A percentile compares a stretch with the other conserved stretches of the same genome.
These are phyloP conservation scores for Lycocerus yunnanus DNA, from an alignment of 2,888 invertebrate species.

Conservation along the genomic window DNA sequence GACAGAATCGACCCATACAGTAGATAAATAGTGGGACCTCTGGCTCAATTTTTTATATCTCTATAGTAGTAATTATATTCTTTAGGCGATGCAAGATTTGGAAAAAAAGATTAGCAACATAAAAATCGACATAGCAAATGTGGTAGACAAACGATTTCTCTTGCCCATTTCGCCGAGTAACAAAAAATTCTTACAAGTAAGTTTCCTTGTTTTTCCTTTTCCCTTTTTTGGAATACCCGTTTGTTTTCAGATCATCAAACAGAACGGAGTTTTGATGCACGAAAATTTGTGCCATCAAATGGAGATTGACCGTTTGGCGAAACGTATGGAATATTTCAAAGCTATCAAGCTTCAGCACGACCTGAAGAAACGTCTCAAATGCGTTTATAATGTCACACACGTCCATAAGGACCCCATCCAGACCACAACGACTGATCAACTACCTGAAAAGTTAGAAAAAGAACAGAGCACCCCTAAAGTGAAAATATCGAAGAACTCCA, in stretches of 20 bases:
- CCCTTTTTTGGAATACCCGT: not conserved
- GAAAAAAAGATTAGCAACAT: constrained; percentile 46
- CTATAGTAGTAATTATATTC: too few relatives aligned
- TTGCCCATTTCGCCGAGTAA: constrained; percentile 50
- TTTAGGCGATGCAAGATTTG: constrained; percentile 47
- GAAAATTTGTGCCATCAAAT: constrained; percentile 53
- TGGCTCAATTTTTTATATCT: too few relatives aligned
- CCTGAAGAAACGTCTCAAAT: constrained; percentile 45
- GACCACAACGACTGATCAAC: not conserved
- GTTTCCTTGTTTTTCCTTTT: not conserved
- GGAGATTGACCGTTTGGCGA: constrained; percentile 47
- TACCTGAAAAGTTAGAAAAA: not conserved
- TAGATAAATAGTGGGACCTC: too few relatives aligned
- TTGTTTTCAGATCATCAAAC: constrained; percentile 50
- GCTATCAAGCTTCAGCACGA: constrained; percentile 43
- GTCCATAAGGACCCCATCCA: constrained; percentile 18
- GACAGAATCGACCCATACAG: too few relatives aligned
- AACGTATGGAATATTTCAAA: constrained; percentile 44
- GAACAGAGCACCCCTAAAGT: not conserved
- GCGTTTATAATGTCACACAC: constrained; percentile 5
- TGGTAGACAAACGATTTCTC: constrained; percentile 46
- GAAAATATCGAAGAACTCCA: not conserved
- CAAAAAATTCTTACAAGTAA: constrained; percentile 54
- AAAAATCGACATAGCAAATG: constrained; percentile 44
- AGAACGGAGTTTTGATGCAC: constrained; percentile 52